Percentiles rank a stretch among this genome's conserved stretches.
Evolutionary conservation across 1,140 invertebrate genomes (phyloP).

Genomic region (Centruroides sculpturatus): DNA sequence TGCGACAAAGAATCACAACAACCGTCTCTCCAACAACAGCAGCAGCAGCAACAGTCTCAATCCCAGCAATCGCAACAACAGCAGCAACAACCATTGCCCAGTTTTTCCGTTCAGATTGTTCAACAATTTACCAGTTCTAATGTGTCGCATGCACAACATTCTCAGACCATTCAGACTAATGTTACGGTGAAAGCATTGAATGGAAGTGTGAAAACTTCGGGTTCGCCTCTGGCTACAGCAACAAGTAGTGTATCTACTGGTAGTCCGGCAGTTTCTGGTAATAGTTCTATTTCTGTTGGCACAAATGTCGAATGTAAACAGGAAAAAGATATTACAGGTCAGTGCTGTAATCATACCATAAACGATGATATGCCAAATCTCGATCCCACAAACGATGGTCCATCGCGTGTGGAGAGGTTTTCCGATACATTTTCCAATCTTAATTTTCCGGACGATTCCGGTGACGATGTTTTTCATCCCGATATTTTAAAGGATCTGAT

Average conservation of each 20-base stretch:
- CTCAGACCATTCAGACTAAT: slow-evolving; percentile 81
- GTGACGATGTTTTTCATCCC: slow-evolving; percentile 58
- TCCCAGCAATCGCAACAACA: slow-evolving; percentile 27
- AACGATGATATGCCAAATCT: background rate
- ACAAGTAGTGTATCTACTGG: background rate
- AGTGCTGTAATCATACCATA: background rate
- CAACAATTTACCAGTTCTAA: slow-evolving; percentile 75
- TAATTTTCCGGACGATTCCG: slow-evolving; percentile 63
- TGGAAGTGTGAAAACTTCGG: background rate
- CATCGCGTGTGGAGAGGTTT: slow-evolving; percentile 30
- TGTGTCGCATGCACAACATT: slow-evolving; percentile 48
- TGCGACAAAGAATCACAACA: background rate
- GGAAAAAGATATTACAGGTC: slow-evolving; percentile 30
- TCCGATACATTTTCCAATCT: slow-evolving; percentile 41
- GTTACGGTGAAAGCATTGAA: slow-evolving; percentile 71
- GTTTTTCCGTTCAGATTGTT: slow-evolving; percentile 71
- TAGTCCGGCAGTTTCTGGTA: too few species aligned
- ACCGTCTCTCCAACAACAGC: slow-evolving; percentile 20
- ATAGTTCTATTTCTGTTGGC: background rate
- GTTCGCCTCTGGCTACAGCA: slow-evolving; percentile 2
- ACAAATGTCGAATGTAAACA: slow-evolving; percentile 56
- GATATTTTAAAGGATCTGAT: slow-evolving; percentile 76
- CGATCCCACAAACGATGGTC: background rate
- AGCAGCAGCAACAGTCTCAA: slow-evolving; percentile 27
- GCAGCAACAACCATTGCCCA: slow-evolving; percentile 22